Base-by-base conservation (phyloP, 2,888 invertebrate species). In the Scelioninae gen. 2 region DNA sequence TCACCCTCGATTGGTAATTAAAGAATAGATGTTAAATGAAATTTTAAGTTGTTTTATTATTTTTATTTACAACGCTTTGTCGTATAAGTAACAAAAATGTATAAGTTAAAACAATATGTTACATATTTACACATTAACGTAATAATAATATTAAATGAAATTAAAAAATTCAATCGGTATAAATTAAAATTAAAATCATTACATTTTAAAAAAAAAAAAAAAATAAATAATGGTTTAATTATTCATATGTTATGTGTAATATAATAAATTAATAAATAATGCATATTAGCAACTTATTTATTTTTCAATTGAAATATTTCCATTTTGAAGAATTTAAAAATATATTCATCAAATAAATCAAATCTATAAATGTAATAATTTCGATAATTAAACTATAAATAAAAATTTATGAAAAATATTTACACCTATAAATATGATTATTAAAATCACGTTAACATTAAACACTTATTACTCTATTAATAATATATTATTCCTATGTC, bases 1-100 rank as follows among this genome's bases (percentile, higher is more conserved):
- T n/a, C n/a, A n/a, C n/a, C n/a, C n/a, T n/a, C n/a, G n/a, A n/a
- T n/a, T n/a, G n/a, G n/a, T n/a, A n/a, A n/a, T n/a, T n/a, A n/a
- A n/a, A n/a, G n/a, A n/a, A n/a, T 25, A 4, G 25, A 4, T 25
- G 3, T 25, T 6, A 6, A 25, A 6, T 25, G 3, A 45, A 48
- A 48, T 31, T 25, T 37, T 39, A 15, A 11, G 9, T 61, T 52
- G 5, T 43, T 81, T 82, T 81, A 81, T 81, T 79, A 76, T 25
- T 25, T 46, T 13, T 84, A 84, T 83, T 81, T 83, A 84, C 84
- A 84, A 79, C 80, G 77, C 79, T 82, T 80, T 80, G 78, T 79
- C 80, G 80, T 83, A 84, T 84, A 83, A 84, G 81, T 84, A 83
- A 84, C 83, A 84, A 82, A 83, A 81, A 76, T 77, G 78, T 82